Base-by-base conservation (phyloP, 2,113 vertebrate species). In the Larimichthys polyactis region DNA sequence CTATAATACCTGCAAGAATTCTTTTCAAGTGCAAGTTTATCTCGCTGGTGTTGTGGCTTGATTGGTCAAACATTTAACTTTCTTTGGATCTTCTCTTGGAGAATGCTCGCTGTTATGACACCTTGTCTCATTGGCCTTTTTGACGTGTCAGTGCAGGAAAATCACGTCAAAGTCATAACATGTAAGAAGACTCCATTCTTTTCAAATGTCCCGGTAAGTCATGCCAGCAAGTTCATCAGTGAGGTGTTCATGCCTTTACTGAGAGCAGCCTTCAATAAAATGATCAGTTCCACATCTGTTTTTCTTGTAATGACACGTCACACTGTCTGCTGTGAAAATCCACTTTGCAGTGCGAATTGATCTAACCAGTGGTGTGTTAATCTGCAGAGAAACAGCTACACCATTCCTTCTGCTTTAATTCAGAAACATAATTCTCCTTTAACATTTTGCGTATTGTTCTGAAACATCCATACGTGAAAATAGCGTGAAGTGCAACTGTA, bases 281-380 rank as follows among this genome's bases (percentile, higher is more conserved):
- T 58, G 8, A 36, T 22, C 20, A 76, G 49, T 14, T 29, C 29
- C 14, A 3, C 17, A 19, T 52, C 16, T 16, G 24, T 36, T 68
- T 17, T 68, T 46, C 5, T 29, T 15, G 4, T 17, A 15, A 16
- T 44, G 48, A 54, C 62, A 67, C 4, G 2, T 44, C 29, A 24
- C 19, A 19, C 46, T 32, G 49, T 57, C 49, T 71, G 54, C 49
- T 63, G 49, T n/a, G 57, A 57, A 70, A 54, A 55, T 43, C 15
- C 24, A 62, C 10, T 62, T 54, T 63, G 11, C 12, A 0, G 19
- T n/a, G 27, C 66, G 49, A 52, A 64, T 36, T 32, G 19, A 12
- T 59, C 11, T 40, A 4, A 58, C 51, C 43, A 32, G 17, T 32
- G 32, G 54, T 54, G 27, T 29, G 11, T 68, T 52, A 4, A 67